phyloP scores from a whole-genome alignment of 2,888 invertebrate species.

The Lathronympha strigana region DNA sequence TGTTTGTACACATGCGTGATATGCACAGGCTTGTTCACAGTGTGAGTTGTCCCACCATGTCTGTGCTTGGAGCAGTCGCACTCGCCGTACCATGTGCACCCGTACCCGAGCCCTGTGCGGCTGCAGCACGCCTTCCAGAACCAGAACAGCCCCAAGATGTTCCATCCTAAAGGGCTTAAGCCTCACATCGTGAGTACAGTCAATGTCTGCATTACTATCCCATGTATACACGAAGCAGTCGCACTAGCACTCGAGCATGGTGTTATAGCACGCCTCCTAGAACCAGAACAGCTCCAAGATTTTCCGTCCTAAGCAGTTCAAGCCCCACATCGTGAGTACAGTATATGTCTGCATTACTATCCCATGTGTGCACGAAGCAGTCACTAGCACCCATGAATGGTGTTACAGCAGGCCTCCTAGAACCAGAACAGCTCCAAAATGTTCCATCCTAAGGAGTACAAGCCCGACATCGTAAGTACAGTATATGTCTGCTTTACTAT shows the following conservation, averaged over 20 bases:
- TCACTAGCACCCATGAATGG: too few species aligned
- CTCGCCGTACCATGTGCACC: conserved; percentile 90
- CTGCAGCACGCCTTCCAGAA: conserved; percentile 87
- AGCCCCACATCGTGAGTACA: conserved; percentile 82
- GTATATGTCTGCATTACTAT: too few species aligned
- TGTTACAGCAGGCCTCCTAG: too few species aligned
- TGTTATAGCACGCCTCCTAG: conserved; percentile 87
- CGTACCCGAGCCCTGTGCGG: conserved; percentile 85
- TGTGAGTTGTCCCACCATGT: conserved; percentile 75
- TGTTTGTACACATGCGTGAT: conserved; percentile 1
- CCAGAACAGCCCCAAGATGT: conserved; percentile 82
- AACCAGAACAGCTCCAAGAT: conserved; percentile 81
- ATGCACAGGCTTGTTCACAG: conserved; percentile 68
- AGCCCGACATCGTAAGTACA: conserved; percentile 82
- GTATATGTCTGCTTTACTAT: too few species aligned
- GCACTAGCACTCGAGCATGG: conserved; percentile 86
- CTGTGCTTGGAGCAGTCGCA: conserved; percentile 82
- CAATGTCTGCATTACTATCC: too few species aligned
- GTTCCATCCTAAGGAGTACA: conserved; percentile 85
- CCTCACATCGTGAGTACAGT: conserved; percentile 83
- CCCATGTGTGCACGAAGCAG: neutral
- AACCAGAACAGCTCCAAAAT: conserved; percentile 81
- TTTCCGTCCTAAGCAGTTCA: conserved; percentile 85
- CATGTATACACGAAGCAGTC: conserved; percentile 80
- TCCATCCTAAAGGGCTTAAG: conserved; percentile 85